A percentile compares a stretch with the other conserved stretches of the same genome.
Evolutionary conservation across 2,797 vertebrate genomes (phyloP).

Genomic region (Yasuhikotakia modesta): DNA sequence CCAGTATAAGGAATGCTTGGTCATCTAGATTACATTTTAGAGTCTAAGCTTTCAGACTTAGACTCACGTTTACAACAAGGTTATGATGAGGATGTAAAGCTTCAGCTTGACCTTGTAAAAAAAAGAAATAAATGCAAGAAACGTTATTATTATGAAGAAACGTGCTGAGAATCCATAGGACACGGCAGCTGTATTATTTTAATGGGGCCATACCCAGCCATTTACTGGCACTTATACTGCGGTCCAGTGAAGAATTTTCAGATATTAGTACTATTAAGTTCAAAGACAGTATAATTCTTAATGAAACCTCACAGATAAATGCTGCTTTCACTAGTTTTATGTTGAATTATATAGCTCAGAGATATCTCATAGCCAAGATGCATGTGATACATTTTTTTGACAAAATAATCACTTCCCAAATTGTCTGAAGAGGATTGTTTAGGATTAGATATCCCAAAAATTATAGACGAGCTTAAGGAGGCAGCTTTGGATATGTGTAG

Average conservation of each 20-base stretch:
- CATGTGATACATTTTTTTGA: neutral
- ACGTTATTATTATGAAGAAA: conserved; percentile 1
- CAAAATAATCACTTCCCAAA: neutral
- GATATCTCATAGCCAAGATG: neutral
- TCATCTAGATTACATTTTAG: neutral
- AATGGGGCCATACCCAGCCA: neutral
- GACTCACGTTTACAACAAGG: neutral
- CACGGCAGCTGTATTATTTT: neutral
- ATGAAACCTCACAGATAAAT: neutral
- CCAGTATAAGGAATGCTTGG: neutral
- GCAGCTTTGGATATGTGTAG: neutral
- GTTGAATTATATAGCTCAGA: neutral
- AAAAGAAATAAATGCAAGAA: conserved; percentile 8
- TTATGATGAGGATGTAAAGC: neutral
- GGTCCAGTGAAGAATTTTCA: neutral
- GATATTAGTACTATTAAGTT: conserved; percentile 1
- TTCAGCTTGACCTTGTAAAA: conserved; percentile 13
- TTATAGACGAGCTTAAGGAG: neutral
- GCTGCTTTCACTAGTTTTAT: neutral
- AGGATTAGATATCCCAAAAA: neutral
- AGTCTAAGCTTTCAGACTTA: neutral
- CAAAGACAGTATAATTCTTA: neutral
- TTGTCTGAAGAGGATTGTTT: neutral
- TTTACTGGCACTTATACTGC: neutral
- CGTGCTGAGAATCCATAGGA: neutral